Evolutionary conservation across 2,113 vertebrate genomes (phyloP), one percentile per base, ranked within the genome.

Genomic region (Tympanuchus pallidicinctus): DNA sequence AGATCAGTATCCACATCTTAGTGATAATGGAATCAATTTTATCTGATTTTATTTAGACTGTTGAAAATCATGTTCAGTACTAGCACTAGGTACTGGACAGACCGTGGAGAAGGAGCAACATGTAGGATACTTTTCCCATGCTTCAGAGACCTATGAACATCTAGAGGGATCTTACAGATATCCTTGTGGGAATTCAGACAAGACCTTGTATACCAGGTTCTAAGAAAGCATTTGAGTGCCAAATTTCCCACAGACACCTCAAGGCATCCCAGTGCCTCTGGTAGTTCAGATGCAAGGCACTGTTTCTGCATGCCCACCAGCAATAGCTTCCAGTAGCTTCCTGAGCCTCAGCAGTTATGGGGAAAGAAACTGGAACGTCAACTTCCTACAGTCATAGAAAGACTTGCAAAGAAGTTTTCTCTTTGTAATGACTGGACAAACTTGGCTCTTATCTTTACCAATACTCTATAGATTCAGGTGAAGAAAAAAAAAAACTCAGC

Each of bases 121-220:
- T 43, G 75, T 40, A 76, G 47, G 63, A 19, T 27, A 75, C 2
- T 65, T 65, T 56, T 43, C 15, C 21, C 30, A 83, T 38, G 6
- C 50, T 64, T 59, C 28, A 85, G 0, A 57, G 13, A 48, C 13
- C 18, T 52, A 11, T 0, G 0, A 82, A 65, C 40, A 25, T 43
- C 48, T 27, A 79, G 3, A 52, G 27, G 13, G 19, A 5, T 27
- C 10, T 38, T 17, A 48, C 2, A 59, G 20, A 61, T 47, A 75
- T 4, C 0, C 1, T 27, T 20, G 4, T 84, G 18, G 24, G 70
- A 12, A 75, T 52, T 86, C 48, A 30, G 24, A 45, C 34, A 91
- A 84, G 25, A 21, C 19, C 10, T 8, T 86, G 24, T 48, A 88
- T 88, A 77, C 28, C 66, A 81, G 8, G 11, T 71, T 5, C 25